phyloP scores from a whole-genome alignment of 2,888 invertebrate genomes.

The Apomyelois bistriatella region DNA sequence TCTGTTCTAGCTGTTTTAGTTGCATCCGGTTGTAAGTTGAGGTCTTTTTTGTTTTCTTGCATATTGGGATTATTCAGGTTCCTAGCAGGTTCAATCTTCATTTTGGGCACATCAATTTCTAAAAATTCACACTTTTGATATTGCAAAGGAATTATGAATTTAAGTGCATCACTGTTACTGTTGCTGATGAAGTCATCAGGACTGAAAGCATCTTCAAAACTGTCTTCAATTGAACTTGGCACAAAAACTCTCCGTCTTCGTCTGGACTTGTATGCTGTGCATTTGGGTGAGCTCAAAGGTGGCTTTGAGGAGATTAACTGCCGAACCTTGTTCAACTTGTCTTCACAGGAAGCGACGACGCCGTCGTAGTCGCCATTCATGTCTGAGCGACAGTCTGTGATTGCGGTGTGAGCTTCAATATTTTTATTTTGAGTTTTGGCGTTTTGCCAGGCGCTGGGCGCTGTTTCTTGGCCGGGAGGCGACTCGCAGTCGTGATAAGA shows the following conservation, averaged over 20 bases:
- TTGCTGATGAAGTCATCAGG: constrained; percentile 53
- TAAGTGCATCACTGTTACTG: constrained; percentile 38
- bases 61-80: constrained; percentile 5
- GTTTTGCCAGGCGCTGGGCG: constrained; percentile 39
- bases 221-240: constrained; percentile 48
- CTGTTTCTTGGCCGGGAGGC: background rate
- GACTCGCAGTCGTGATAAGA: constrained; percentile 11
- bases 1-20: background rate
- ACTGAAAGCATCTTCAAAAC: constrained; percentile 60
- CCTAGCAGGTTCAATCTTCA: constrained; percentile 35
- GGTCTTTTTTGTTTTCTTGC: background rate
- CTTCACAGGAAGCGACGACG: constrained; percentile 55
- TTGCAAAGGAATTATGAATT: constrained; percentile 43
- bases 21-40: background rate
- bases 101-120: constrained; percentile 41
- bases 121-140: constrained; percentile 36
- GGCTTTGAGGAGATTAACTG: constrained; percentile 40
- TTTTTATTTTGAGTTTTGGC: constrained; percentile 61
- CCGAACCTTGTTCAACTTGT: constrained; percentile 54
- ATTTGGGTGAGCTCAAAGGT: constrained; percentile 29
- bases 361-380: constrained; percentile 49
- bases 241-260: constrained; percentile 48
- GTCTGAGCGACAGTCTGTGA: constrained; percentile 35
- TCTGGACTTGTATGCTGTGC: constrained; percentile 22
- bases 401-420: constrained; percentile 41